phyloP scores from a whole-genome alignment of 2,797 vertebrate genomes.

The Smutsia temminckii region DNA sequence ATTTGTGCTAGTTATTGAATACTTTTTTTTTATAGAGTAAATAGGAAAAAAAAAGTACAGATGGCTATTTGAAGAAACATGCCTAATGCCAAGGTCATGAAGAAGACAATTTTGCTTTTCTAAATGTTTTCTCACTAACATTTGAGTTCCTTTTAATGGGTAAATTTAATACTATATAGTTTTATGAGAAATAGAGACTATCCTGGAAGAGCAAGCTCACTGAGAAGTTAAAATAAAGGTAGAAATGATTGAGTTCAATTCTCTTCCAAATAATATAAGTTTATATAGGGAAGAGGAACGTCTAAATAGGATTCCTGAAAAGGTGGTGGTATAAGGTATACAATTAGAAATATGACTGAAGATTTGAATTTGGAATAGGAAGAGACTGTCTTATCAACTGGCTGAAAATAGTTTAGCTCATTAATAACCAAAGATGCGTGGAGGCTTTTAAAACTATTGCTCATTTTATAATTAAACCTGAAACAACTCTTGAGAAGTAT shows the following conservation, averaged over 20 bases:
- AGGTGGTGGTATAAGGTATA: background rate
- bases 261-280: background rate
- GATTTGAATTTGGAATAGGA: slow-evolving; percentile 22
- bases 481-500: slow-evolving; percentile 67
- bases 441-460: slow-evolving; percentile 59
- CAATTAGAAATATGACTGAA: slow-evolving; percentile 14
- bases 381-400: slow-evolving; percentile 44
- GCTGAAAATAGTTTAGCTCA: slow-evolving; percentile 58
- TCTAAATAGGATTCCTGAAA: background rate
- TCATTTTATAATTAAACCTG: slow-evolving; percentile 70
- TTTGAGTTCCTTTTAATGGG: background rate
- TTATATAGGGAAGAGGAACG: background rate
- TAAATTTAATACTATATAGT: background rate
- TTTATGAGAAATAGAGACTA: slow-evolving; percentile 15
- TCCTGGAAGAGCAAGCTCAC: background rate
- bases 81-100: background rate
- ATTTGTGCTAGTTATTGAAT: background rate
- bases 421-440: slow-evolving; percentile 60
- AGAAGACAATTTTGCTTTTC: background rate
- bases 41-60: background rate
- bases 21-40: background rate
- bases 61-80: background rate
- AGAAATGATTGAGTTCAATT: background rate
- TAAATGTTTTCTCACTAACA: background rate
- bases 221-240: slow-evolving; percentile 25